phyloP scores from a whole-genome alignment of 2,797 vertebrate genomes.

The Myotis pilosus region DNA sequence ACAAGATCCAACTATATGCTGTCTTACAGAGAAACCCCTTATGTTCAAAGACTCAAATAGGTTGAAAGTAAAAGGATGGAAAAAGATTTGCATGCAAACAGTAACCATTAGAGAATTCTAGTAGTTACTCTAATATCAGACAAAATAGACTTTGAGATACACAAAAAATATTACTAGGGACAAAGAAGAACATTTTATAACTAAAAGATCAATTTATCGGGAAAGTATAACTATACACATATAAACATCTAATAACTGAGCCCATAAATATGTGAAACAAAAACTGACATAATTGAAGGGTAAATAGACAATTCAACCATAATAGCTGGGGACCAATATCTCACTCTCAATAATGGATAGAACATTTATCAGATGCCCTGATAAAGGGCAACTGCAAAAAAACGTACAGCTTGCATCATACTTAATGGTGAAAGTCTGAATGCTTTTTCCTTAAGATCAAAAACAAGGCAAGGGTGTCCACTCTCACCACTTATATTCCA shows the following conservation, averaged over 20 bases:
- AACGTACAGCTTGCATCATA: background rate
- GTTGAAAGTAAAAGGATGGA: background rate
- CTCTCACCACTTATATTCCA: background rate
- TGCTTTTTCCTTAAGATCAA: background rate
- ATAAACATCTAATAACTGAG: background rate
- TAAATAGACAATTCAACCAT: background rate
- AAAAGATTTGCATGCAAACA: background rate
- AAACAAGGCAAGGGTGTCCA: background rate
- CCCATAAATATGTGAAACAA: background rate
- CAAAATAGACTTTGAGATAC: background rate
- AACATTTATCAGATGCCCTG: background rate
- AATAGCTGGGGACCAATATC: background rate
- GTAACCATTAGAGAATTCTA: background rate
- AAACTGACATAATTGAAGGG: background rate
- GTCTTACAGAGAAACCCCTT: constrained; percentile 20
- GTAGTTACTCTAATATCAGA: background rate
- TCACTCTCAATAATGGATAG: background rate
- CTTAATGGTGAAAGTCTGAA: background rate
- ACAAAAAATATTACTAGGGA: background rate
- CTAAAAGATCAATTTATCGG: background rate
- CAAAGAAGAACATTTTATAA: background rate
- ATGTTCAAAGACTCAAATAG: constrained; percentile 9
- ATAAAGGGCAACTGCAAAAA: background rate
- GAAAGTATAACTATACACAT: background rate
- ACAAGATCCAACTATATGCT: background rate